A percentile compares a stretch with the other conserved stretches of the same genome.
phyloP scores from a whole-genome alignment of 2,888 invertebrate species.

The Apodemia zela region DNA sequence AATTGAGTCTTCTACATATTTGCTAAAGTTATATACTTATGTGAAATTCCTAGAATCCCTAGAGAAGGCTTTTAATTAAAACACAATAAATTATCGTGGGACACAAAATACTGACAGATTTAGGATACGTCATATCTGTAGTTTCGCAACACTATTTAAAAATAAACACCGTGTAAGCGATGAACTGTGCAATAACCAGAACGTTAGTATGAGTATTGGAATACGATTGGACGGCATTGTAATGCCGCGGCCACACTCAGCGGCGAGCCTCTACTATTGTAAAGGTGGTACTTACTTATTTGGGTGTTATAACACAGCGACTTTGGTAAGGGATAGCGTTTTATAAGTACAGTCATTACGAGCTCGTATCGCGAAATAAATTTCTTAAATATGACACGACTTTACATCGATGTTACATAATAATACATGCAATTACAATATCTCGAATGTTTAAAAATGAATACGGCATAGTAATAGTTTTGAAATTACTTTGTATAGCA shows the following conservation, averaged over 20 bases:
- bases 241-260: slow-evolving; percentile 2
- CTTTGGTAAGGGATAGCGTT: slow-evolving; percentile 1
- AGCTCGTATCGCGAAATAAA: not conserved
- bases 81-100: too few relatives aligned
- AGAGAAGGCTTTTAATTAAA: too few relatives aligned
- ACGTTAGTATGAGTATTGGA: slow-evolving; percentile 4
- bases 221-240: slow-evolving; percentile 1
- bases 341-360: not conserved
- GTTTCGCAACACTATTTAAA: not conserved
- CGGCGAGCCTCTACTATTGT: slow-evolving; percentile 7
- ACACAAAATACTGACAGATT: too few relatives aligned
- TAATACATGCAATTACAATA: not conserved
- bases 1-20: too few relatives aligned
- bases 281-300: slow-evolving; percentile 10
- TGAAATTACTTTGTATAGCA: too few relatives aligned
- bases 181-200: slow-evolving; percentile 2
- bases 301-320: not conserved
- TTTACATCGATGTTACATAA: not conserved
- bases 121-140: not conserved
- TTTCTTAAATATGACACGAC: not conserved
- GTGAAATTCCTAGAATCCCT: too few relatives aligned
- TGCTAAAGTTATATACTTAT: too few relatives aligned
- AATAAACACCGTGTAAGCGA: not conserved
- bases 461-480: too few relatives aligned
- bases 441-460: too few relatives aligned